Conservation (phyloP, 2,113 vertebrate species). For the Ovibos moschatus region DNA sequence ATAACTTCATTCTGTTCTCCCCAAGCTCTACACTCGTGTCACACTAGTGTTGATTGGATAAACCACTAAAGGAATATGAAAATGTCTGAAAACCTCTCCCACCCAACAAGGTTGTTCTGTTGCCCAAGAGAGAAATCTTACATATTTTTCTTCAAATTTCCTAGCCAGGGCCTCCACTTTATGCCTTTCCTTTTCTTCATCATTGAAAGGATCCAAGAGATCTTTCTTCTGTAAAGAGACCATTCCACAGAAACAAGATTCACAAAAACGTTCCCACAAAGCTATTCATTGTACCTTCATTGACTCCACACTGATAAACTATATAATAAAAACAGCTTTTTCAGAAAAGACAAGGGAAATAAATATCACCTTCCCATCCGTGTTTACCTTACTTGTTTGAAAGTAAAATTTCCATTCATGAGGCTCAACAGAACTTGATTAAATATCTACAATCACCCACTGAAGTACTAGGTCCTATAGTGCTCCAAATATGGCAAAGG, state of each 20-base stretch:
- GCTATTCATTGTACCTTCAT: neutral
- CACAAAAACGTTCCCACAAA: neutral
- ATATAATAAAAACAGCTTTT: neutral
- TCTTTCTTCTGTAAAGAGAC: conserved; percentile 79
- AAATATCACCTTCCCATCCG: neutral
- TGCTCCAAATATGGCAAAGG: neutral
- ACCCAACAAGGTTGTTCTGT: neutral
- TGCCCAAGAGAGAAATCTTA: conserved; percentile 73
- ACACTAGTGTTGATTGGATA: neutral
- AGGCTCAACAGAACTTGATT: neutral
- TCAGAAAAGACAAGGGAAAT: neutral
- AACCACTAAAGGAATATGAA: neutral
- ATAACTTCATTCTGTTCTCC: neutral
- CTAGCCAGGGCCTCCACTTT: conserved; percentile 86
- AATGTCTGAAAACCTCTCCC: conserved; percentile 16
- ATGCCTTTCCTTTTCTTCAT: conserved; percentile 83
- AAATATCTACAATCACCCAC: neutral
- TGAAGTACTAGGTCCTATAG: neutral
- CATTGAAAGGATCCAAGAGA: conserved; percentile 77
- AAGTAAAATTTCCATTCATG: neutral
- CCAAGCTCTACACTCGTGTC: neutral
- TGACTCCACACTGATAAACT: neutral
- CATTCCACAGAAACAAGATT: conserved; percentile 25
- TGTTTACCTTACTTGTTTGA: neutral
- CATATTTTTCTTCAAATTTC: conserved; percentile 93